Evolutionary conservation across 2,113 vertebrate genomes (phyloP).

Genomic region (Odontophorus gujanensis): DNA sequence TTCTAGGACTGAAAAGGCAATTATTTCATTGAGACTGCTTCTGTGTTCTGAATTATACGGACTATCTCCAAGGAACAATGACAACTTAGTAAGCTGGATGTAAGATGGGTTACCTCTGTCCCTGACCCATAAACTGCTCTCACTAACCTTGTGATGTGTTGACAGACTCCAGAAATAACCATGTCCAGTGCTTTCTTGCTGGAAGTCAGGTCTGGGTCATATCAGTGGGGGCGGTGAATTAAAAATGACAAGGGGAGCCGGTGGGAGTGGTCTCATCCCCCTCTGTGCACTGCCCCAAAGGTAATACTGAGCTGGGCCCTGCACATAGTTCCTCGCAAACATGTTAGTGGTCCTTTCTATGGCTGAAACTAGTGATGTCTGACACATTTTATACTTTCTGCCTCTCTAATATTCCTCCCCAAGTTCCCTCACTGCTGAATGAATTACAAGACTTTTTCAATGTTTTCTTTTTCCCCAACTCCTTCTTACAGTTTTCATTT

Average conservation of each 20-base stretch:
- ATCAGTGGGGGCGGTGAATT: background rate
- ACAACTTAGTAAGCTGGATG: background rate
- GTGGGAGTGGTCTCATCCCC: background rate
- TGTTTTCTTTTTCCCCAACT: background rate
- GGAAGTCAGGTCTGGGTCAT: constrained; percentile 21
- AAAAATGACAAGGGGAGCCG: background rate
- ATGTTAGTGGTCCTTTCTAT: background rate
- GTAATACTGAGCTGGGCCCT: background rate
- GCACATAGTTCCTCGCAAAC: background rate
- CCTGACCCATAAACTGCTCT: background rate
- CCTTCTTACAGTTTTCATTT: constrained; percentile 29
- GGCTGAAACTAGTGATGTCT: background rate
- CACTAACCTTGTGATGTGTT: constrained; percentile 11
- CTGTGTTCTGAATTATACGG: background rate
- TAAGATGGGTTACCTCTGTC: constrained; percentile 10
- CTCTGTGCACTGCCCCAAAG: background rate
- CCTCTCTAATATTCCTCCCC: background rate
- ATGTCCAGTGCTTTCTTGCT: constrained; percentile 22
- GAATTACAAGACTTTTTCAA: background rate
- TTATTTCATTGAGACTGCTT: background rate
- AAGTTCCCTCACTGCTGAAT: background rate
- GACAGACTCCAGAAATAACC: constrained; percentile 64
- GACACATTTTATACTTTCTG: background rate
- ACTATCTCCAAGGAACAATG: background rate
- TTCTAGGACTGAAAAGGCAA: background rate